phyloP scores from a whole-genome alignment of 2,888 invertebrate species.

The Lypha dubia region DNA sequence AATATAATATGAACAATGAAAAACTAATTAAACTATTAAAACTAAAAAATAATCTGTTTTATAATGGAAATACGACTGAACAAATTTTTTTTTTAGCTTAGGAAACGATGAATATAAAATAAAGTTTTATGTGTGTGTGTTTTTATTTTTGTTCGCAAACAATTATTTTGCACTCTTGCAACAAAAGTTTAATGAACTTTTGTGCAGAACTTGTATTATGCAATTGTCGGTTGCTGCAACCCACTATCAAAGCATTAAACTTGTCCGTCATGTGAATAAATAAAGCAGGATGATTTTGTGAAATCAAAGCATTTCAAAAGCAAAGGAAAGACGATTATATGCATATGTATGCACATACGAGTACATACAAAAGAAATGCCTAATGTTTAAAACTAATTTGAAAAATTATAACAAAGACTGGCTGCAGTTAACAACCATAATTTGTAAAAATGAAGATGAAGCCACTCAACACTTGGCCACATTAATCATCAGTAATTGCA shows the following conservation, averaged over 20 bases:
- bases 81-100: too few relatives aligned
- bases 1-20: too few relatives aligned
- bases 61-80: too few relatives aligned
- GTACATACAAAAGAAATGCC: slow-evolving; percentile 18
- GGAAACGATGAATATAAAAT: too few relatives aligned
- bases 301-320: slow-evolving; percentile 24
- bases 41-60: too few relatives aligned
- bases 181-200: slow-evolving; percentile 42
- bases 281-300: slow-evolving; percentile 42
- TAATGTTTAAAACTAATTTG: slow-evolving; percentile 62
- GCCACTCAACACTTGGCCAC: slow-evolving; percentile 71
- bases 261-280: slow-evolving; percentile 59
- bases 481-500: slow-evolving; percentile 68
- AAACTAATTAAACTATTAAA: too few relatives aligned
- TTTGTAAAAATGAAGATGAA: slow-evolving; percentile 64
- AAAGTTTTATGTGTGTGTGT: too few relatives aligned
- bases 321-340: slow-evolving; percentile 5
- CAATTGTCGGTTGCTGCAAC: slow-evolving; percentile 28
- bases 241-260: slow-evolving; percentile 61
- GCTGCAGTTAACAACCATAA: slow-evolving; percentile 50
- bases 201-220: neutral
- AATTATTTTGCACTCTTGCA: slow-evolving; percentile 8
- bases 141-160: neutral
- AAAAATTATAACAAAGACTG: slow-evolving; percentile 46
- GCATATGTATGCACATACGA: neutral